Percentiles rank a stretch among this genome's conserved stretches.
Evolutionary conservation across 30 jellyfish, hydroid and myxozoan genomes (phyloP).

Genomic region (Aurelia aurita complex sp. Pacific): DNA sequence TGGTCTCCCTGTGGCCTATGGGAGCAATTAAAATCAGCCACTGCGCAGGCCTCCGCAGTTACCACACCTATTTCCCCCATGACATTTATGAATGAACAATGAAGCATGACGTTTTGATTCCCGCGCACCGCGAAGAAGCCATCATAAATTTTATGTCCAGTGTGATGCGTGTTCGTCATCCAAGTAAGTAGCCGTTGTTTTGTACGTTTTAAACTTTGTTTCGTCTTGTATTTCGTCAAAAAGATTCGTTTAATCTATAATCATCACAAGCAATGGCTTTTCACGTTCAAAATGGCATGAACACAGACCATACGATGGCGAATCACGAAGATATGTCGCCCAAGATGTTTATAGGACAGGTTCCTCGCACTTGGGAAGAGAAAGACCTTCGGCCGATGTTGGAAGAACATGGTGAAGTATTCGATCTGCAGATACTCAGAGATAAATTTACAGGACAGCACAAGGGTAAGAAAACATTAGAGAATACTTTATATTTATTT

Average conservation of each 20-base stretch:
- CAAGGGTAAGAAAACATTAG: constrained; percentile 47
- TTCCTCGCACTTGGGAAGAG: constrained; percentile 87
- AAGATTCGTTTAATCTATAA: background rate
- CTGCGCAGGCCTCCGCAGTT: too few relatives aligned
- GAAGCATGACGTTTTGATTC: too few relatives aligned
- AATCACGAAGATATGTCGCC: constrained; percentile 35
- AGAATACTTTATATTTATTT: background rate
- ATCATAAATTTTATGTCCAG: too few relatives aligned
- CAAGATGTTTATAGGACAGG: constrained; percentile 86
- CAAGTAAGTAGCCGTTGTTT: too few relatives aligned
- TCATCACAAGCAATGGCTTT: constrained; percentile 24
- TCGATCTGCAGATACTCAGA: constrained; percentile 59
- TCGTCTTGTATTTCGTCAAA: constrained; percentile 26
- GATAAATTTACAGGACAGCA: constrained; percentile 83
- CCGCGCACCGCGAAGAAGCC: too few relatives aligned
- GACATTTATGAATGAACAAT: too few relatives aligned
- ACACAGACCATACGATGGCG: constrained; percentile 9
- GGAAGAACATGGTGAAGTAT: constrained; percentile 79
- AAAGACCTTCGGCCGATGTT: constrained; percentile 75
- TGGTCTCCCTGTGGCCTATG: too few relatives aligned
- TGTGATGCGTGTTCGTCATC: too few relatives aligned
- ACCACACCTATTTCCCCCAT: too few relatives aligned
- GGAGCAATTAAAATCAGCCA: too few relatives aligned
- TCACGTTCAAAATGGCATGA: constrained; percentile 66
- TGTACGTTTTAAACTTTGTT: background rate